Percentiles rank a stretch among this genome's conserved stretches.
phyloP scores from a whole-genome alignment of 2,797 vertebrate genomes.

The Halcyon chelicuti region DNA sequence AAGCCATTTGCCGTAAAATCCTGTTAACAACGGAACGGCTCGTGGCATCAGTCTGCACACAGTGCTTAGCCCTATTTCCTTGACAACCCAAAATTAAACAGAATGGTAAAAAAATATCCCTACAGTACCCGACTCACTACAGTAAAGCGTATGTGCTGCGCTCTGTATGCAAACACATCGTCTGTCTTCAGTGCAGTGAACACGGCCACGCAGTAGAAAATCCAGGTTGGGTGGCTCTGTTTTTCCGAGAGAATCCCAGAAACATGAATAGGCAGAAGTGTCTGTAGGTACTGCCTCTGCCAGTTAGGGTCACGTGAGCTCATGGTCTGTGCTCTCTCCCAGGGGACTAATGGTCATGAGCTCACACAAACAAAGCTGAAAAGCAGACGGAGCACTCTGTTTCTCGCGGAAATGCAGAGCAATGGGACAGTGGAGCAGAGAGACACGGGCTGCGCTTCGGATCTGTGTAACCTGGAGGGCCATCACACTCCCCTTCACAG shows the following conservation, averaged over 20 bases:
- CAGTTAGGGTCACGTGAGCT: not conserved
- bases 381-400: constrained; percentile 12
- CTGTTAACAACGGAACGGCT: not conserved
- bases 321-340: not conserved
- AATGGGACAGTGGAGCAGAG: not conserved
- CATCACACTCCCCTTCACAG: constrained; percentile 18
- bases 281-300: not conserved
- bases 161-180: not conserved
- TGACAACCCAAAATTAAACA: constrained; percentile 10
- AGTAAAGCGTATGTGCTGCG: not conserved
- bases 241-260: not conserved
- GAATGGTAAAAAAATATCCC: constrained; percentile 6
- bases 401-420: not conserved
- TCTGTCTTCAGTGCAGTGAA: not conserved
- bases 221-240: not conserved
- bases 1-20: not conserved
- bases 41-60: not conserved
- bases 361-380: not conserved
- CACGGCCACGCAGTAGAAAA: constrained; percentile 10
- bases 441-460: not conserved
- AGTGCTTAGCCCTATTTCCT: not conserved
- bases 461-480: not conserved
- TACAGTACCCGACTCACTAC: not conserved
- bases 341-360: not conserved
- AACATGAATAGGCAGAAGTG: not conserved